Evolutionary conservation across 2,113 vertebrate species (phyloP).

Genomic region (Cervus canadensis): DNA sequence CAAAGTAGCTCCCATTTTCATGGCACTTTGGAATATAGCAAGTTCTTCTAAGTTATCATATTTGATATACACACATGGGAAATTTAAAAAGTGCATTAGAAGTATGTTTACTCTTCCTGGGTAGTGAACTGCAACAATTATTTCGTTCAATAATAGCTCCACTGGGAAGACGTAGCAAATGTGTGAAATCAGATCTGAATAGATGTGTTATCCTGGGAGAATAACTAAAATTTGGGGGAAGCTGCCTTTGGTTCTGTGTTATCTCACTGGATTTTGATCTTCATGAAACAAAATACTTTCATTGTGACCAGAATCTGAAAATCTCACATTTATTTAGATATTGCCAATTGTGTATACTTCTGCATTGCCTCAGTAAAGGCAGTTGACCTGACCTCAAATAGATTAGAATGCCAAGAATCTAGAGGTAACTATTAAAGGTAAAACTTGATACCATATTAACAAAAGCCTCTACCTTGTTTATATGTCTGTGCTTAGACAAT

Average conservation of each 20-base stretch:
- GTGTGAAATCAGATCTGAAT: slow-evolving; percentile 42
- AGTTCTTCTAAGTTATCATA: slow-evolving; percentile 35
- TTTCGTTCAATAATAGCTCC: slow-evolving; percentile 51
- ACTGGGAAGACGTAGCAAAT: slow-evolving; percentile 47
- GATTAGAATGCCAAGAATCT: not conserved
- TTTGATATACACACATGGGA: slow-evolving; percentile 54
- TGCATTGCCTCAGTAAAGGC: not conserved
- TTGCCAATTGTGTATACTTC: not conserved
- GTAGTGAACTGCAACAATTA: slow-evolving; percentile 35
- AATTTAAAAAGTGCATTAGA: slow-evolving; percentile 58
- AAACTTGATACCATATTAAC: not conserved
- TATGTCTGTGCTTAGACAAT: not conserved
- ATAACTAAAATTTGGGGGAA: not conserved
- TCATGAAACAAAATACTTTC: not conserved
- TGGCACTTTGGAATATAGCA: slow-evolving; percentile 5
- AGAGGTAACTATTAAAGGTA: not conserved
- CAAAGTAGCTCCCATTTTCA: slow-evolving; percentile 30
- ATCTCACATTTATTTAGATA: not conserved
- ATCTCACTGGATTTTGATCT: not conserved
- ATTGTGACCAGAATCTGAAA: not conserved
- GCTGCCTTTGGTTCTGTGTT: slow-evolving; percentile 1
- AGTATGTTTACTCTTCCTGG: slow-evolving; percentile 49
- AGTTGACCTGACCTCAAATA: not conserved
- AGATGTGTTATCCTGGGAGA: slow-evolving; percentile 1
- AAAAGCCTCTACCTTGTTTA: not conserved